Percentiles rank a stretch among this genome's conserved stretches.
Evolutionary conservation across 2,113 vertebrate species (phyloP).

Genomic region (Marmota flaviventris): DNA sequence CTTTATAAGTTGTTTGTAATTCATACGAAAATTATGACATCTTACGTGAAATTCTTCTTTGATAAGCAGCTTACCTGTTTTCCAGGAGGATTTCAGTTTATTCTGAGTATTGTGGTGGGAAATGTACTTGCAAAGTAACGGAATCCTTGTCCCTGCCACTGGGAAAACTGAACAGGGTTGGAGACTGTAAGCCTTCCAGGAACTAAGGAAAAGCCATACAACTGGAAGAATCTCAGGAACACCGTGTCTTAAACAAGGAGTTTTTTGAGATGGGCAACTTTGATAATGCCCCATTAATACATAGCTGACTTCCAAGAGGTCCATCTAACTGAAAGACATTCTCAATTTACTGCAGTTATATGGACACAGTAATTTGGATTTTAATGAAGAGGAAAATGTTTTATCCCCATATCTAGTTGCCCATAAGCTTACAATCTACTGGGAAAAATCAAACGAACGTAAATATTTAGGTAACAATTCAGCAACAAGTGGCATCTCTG

Average conservation of each 20-base stretch:
- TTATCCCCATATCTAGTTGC: neutral
- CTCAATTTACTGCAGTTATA: neutral
- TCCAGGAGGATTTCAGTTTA: neutral
- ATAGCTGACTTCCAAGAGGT: neutral
- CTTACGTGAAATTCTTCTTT: neutral
- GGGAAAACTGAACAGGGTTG: neutral
- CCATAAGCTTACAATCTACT: neutral
- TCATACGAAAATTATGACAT: slow-evolving; percentile 21
- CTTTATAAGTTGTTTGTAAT: neutral
- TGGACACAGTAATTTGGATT: neutral
- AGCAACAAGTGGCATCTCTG: neutral
- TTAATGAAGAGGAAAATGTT: neutral
- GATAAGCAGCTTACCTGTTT: neutral
- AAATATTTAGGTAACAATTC: neutral
- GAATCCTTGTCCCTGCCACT: neutral
- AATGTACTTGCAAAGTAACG: neutral
- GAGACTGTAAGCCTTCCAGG: neutral
- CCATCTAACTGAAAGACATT: neutral
- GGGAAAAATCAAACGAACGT: neutral
- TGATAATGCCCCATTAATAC: neutral
- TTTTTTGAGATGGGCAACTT: neutral
- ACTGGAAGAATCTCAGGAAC: neutral
- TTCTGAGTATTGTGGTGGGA: neutral
- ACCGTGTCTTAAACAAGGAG: neutral
- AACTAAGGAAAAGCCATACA: neutral